Conservation (phyloP, 2,888 invertebrate genomes). For the Caenorhabditis sulstoni region DNA sequence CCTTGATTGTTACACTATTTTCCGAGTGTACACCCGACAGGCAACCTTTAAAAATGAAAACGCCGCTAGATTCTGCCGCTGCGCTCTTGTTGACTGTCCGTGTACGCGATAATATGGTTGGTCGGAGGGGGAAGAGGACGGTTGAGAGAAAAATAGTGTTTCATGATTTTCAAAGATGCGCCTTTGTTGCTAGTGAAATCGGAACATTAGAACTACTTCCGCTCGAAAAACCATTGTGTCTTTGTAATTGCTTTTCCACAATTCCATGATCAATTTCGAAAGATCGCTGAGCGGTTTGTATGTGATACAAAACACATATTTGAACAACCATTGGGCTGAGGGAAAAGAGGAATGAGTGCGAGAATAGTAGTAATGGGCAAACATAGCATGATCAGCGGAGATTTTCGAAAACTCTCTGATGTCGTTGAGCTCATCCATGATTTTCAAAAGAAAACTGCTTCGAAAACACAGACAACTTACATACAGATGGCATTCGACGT, state of each 20-base stretch:
- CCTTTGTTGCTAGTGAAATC: not conserved
- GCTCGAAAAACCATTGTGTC: not conserved
- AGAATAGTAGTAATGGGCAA: constrained; percentile 12
- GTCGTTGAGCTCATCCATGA: too few species aligned
- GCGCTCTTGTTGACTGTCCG: constrained; percentile 26
- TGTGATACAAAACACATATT: constrained; percentile 13
- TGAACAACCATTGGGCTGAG: constrained; percentile 6
- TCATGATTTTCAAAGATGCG: not conserved
- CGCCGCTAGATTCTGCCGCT: constrained; percentile 20
- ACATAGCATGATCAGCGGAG: not conserved
- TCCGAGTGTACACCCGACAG: constrained; percentile 13
- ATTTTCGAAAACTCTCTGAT: not conserved
- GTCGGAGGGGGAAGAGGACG: not conserved
- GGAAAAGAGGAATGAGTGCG: not conserved
- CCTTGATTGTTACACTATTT: constrained; percentile 30
- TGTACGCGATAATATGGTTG: constrained; percentile 30
- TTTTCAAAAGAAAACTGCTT: not conserved
- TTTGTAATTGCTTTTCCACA: not conserved
- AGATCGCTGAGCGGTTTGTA: not conserved
- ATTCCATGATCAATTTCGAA: not conserved
- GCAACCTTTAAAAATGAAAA: constrained; percentile 52
- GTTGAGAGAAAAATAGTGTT: not conserved
- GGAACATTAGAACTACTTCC: not conserved
- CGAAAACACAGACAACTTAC: constrained; percentile 45
- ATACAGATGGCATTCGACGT: constrained; percentile 52